Evolutionary conservation across 2,113 vertebrate species (phyloP), one percentile per base, ranked within the genome.

Genomic region (Nanorana parkeri): DNA sequence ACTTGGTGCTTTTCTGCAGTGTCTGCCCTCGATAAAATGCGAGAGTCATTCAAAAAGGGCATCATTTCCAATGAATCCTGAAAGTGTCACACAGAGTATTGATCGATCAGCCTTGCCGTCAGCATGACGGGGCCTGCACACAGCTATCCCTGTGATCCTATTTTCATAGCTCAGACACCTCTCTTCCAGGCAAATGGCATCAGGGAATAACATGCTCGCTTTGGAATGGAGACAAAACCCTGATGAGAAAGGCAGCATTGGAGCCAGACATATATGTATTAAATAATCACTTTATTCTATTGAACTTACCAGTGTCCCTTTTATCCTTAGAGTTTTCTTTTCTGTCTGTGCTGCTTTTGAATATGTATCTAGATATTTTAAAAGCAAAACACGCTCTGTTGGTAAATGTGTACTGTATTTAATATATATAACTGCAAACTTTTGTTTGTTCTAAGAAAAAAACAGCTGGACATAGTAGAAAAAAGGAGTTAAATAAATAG

Each of bases 151-250:
- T 93, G 91, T 94, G 95, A 96, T 96, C 94, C 94, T 95, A 94
- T 96, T 97, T 95, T 95, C 94, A 93, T 93, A 93, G 93, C 89
- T 94, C 89, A 95, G 94, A 95, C 93, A 94, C 94, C 92, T 93
- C 85, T 86, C 80, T 92, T 85, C 89, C 88, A 87, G 91, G 91
- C 90, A 89, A 91, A 91, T 84, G 90, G 90, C 88, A 85, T 92
- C 90, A 91, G 89, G 84, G 88, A 88, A 86, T 69, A 86, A 90
- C 79, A 87, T 83, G 81, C 69, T 81, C 83, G 77, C 75, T 83
- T 65, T 60, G 26, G 17, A 81, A 64, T 29, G 23, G 71, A 83
- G 63, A 76, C 72, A 75, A n/a, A 41, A 56, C 36, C 67, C 29
- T 58, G 67, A 60, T 41, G 56, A 32, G 11, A 74, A 68, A 69